Base-by-base conservation (phyloP, 2,888 invertebrate genomes). In the Noctua janthina region DNA sequence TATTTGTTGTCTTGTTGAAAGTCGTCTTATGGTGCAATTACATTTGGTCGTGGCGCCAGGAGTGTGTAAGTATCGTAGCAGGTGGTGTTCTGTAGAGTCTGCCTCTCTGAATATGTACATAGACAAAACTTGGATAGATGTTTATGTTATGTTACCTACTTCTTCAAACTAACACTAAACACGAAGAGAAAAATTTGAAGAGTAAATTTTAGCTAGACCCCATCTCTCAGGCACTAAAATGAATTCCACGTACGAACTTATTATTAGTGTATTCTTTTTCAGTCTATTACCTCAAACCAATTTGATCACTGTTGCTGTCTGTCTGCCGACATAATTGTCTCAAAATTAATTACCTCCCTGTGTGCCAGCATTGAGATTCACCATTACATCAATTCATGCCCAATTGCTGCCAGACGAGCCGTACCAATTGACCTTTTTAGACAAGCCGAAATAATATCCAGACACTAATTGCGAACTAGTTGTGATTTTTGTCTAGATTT, bases 361-460 rank as follows among this genome's bases (percentile, higher is more conserved):
- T 82, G 39, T 6, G 20, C 39, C 54, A 29, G 8, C 17, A 62
- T 54, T 49, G 10, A 46, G 17, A 71, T 78, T 82, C 59, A 71
- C 29, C 49, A 79, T 74, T 62, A 49, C 54, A 59, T 78, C 51
- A 83, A 54, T 78, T 35, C 51, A 83, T 62, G 23, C 15, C 46
- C 46, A 71, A 56, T 79, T 71, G 79, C 70, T 66, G 56, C 8
- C 51, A 70, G 66, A 13, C 39, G 46, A 82, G 78, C 46, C 59
- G 43, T 43, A 43, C 15, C 54, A 72, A 84, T 84, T 84, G 84
- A 84, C 79, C 82, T 84, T 54, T 68, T 43, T 7, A 69, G 54
- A 54, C 3, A 29, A 6, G 72, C 51, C 62, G 20, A 68, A 71
- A 62, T 39, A 46, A 43, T 29, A 78, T 8, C 39, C 54, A 20